Evolutionary conservation across 1,140 invertebrate genomes (phyloP).

Genomic region (Drosophila orosa): DNA sequence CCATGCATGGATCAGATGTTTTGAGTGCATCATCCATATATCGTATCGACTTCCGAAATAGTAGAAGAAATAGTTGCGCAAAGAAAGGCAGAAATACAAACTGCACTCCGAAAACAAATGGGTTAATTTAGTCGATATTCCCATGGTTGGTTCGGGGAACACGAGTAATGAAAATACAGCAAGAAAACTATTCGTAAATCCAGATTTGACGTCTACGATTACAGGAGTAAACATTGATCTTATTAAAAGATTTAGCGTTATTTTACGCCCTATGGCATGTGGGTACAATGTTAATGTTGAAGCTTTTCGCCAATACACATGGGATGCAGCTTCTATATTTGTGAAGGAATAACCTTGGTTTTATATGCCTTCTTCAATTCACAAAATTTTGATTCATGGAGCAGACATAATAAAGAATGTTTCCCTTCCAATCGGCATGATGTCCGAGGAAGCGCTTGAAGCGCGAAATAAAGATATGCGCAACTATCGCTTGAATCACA

Average conservation of each 20-base stretch:
- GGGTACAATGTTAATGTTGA: neutral
- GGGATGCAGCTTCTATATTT: neutral
- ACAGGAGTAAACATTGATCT: neutral
- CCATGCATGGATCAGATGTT: neutral
- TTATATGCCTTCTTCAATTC: too few relatives aligned
- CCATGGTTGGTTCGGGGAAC: neutral
- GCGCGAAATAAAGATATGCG: neutral
- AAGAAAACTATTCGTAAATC: neutral
- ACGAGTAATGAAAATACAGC: neutral
- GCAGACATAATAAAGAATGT: too few relatives aligned
- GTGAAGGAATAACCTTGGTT: too few relatives aligned
- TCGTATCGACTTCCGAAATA: neutral
- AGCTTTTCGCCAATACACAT: neutral
- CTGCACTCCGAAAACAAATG: conserved; percentile 1
- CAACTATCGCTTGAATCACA: neutral
- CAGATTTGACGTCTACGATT: neutral
- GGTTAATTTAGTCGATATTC: conserved; percentile 1
- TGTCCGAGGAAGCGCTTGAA: neutral
- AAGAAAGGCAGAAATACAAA: neutral
- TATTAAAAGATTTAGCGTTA: neutral
- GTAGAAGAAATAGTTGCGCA: neutral
- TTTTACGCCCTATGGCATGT: neutral
- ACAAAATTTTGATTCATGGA: too few relatives aligned
- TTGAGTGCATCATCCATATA: neutral
- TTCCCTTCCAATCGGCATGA: too few relatives aligned